Evolutionary conservation across 2,113 vertebrate genomes (phyloP), one percentile per base, ranked within the genome.

Genomic region (Ascaphus truei): DNA sequence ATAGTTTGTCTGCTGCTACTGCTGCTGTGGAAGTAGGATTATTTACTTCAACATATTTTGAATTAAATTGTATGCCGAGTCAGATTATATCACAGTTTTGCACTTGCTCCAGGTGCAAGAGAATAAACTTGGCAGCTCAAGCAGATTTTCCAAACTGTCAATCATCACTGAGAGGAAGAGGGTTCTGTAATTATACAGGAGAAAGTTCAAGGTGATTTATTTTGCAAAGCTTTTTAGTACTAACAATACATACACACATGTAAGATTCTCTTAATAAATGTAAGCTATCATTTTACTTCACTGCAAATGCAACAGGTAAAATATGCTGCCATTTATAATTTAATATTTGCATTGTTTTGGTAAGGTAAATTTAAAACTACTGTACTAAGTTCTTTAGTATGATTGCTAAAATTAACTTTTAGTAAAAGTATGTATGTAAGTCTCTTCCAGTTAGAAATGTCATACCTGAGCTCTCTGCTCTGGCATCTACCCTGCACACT

Each of bases 171-270:
- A 79, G 27, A 75, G 68, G 78, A 76, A 80, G 77, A 58, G 12
- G 43, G 23, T n/a, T n/a, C n/a, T n/a, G n/a, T 77, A 81, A 79
- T 77, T 59, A 71, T 53, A 47, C 71, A 22, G 26, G 83, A 83
- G 43, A 74, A 82, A 82, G 79, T 85, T 87, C 75, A 87, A 84
- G 76, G 76, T 81, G 73, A 83, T 43, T 3, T 78, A 72, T n/a
- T 85, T 73, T 60, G 22, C 74, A 73, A 72, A 79, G 51, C 73
- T 77, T 26, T 61, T 52, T 77, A 85, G 84, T 79, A 36, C 30
- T 80, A 82, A 82, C 75, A 79, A 59, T 72, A 25, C 50, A 79
- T 78, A 75, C 15, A 76, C 71, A 29, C 51, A 74, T 72, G 71
- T 39, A 20, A 66, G n/a, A n/a, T 34, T 47, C 1, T 1, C 39